Evolutionary conservation across 2,797 vertebrate species (phyloP), one percentile per base, ranked within the genome.

Genomic region (Halcyon smyrnensis): DNA sequence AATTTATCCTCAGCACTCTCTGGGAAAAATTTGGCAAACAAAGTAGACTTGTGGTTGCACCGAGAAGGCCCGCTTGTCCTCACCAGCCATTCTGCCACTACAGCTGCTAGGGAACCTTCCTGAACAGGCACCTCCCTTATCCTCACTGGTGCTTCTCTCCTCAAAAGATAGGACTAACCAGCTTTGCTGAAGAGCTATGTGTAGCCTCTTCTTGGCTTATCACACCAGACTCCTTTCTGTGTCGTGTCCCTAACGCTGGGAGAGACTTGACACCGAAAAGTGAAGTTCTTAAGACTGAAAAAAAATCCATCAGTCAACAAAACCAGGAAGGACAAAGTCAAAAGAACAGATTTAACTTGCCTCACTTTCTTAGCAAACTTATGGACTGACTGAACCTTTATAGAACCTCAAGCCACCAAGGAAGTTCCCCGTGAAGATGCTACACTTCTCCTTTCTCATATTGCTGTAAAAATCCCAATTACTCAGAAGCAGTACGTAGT

Each of bases 211-310:
- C 77, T 9, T 70, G 48, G 39, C 51, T 87, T 50, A 41, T 17
- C 64, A 37, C 11, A 70, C 8, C 48, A 90, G 24, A 78, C 7
- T 1, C 24, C 17, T 43, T 65, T 67, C 39, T 46, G 24, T 67
- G 34, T 23, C 39, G 53, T 0, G 0, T 78, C 46, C 17, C 46
- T 56, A 48, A 59, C 1, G 11, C 43, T 43, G 13, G 12, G 28
- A 79, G 15, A 89, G 36, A 18, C 13, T 53, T 24, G 12, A 65
- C 34, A 81, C 27, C 59, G 37, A 65, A 81, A 92, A 11, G 41
- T 74, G 43, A 54, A 65, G 48, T 21, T 53, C 39, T 82, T 82
- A 43, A 54, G 37, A 48, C n/a, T 34, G 28, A 4, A 84, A 71
- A 60, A 46, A 54, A 36, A 60, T 16, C 4, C 36, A 77, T 19